Base-by-base conservation (phyloP, 2,113 vertebrate genomes). In the Semicossyphus pulcher region DNA sequence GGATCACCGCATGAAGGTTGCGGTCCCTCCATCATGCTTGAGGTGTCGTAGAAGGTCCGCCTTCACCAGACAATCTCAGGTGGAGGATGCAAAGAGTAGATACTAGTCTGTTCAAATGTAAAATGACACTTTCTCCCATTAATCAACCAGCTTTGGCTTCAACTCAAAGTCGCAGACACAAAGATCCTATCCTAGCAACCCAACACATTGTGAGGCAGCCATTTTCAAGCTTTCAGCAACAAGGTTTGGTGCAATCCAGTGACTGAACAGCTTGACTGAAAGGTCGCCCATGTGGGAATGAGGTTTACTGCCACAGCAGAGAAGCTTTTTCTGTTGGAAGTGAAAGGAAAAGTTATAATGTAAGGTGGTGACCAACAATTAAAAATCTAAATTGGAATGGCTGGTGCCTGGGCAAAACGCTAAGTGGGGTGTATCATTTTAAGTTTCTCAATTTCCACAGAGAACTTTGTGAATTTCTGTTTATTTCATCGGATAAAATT, bases 1-100 rank as follows among this genome's bases (percentile, higher is more conserved):
- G 84, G 84, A 84, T 86, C 82, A 48, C 56, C 69, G 84, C 31
- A 76, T 52, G 51, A 64, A 75, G 64, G 80, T 62, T 85, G 64
- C 29, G 79, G 71, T 79, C 66, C 47, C 57, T 87, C 76, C 60
- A 88, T 90, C 87, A 78, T 69, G 48, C 71, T 62, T 31, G 52
- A 76, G 37, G 49, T 79, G 71, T 68, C 53, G 10, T 16, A 65
- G 53, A 72, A 65, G 41, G 29, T 41, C 42, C 20, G 23, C 49
- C 74, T 58, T 64, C 47, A 70, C 53, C 60, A 72, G 23, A 59
- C 37, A 37, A 67, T 71, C 47, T 61, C 42, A 49, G 20, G 45
- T 20, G 20, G 54, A 31, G 57, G 53, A 28, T 42, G 21, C 8
- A 5, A 66, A n/a, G 7, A 29, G 39, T 41, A 28, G 36, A 28